These are phyloP conservation scores for Drosophila sp. DNA, from an alignment of 1,140 invertebrate genomes.

Conservation along the genomic window DNA sequence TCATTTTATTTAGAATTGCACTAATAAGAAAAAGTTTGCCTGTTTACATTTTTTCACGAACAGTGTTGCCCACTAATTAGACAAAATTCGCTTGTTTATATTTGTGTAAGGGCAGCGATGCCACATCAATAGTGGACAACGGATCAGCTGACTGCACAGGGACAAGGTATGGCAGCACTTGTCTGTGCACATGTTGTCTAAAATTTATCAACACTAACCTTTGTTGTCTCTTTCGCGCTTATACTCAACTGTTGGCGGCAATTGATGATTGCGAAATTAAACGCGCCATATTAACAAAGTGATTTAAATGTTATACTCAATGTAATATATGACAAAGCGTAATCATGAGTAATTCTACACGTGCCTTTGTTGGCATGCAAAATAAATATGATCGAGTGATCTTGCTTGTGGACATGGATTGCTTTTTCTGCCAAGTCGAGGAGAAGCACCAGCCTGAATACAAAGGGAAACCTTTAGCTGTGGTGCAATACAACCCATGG, in stretches of 20 bases:
- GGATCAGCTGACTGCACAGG: constrained; percentile 27
- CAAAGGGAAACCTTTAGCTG: constrained; percentile 94
- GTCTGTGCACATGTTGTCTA: constrained; percentile 1
- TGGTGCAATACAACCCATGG: constrained; percentile 98
- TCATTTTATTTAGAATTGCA: background rate
- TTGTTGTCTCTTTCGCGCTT: constrained; percentile 3
- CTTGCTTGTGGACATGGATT: constrained; percentile 98
- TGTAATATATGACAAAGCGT: background rate
- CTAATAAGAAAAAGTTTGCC: constrained; percentile 25
- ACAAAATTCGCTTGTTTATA: constrained; percentile 42
- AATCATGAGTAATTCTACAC: constrained; percentile 48
- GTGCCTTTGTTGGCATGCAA: constrained; percentile 67
- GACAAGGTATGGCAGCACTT: background rate
- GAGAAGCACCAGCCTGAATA: constrained; percentile 92
- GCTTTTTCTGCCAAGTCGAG: constrained; percentile 99
- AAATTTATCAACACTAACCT: constrained; percentile 1
- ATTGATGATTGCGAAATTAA: constrained; percentile 35
- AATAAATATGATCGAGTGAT: constrained; percentile 88
- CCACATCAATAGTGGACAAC: constrained; percentile 13
- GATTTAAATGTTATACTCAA: constrained; percentile 2
- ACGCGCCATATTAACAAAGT: constrained; percentile 24
- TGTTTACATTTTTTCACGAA: constrained; percentile 42
- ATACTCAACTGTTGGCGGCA: constrained; percentile 13
- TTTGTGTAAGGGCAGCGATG: constrained; percentile 27
- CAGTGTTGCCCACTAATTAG: constrained; percentile 35